Base-by-base conservation (phyloP, 2,113 vertebrate genomes). In the Tretioscincus oriximinensis region DNA sequence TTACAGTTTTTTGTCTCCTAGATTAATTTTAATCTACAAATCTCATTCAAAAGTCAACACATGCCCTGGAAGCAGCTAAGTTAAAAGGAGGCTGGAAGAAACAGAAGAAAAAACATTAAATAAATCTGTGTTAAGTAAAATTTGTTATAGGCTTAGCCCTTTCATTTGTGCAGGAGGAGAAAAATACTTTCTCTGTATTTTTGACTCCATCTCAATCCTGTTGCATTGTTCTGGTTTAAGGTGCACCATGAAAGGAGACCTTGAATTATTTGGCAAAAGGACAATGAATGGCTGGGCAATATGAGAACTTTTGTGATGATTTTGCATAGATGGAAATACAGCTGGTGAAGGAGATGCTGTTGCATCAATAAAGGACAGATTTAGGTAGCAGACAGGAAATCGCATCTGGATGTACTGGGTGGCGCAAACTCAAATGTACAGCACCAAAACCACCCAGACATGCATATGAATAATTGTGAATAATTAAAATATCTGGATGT, bases 41-140 rank as follows among this genome's bases (percentile, higher is more conserved):
- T 80, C 20, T 31, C 26, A 58, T 61, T 68, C 69, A 29, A 76
- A 69, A 12, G 22, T 73, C 60, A 80, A 28, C 63, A 81, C 58
- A 54, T 60, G 58, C 5, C 45, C 24, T 74, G 18, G 79, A 22
- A 16, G 29, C 63, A 75, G 26, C 58, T 81, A 45, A 76, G 58
- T 64, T 58, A 49, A 72, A 71, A 73, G 35, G 41, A 73, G 58
- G 41, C 8, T 14, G 10, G 7, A 9, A 4, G 35, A 49, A 63
- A 60, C 21, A 28, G 29, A 69, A 22, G 31, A 78, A 70, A 28
- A 51, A n/a, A 24, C 72, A 75, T 67, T n/a, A 54, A 74, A 47
- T 73, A 81, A 74, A 58, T 9, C 29, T 41, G 11, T 14, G 26
- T 47, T 73, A 31, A 80, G 73, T 73, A 49, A 41, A 68, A 75